Evolutionary conservation across 2,888 invertebrate genomes (phyloP), one percentile per base, ranked within the genome.

Genomic region (Cheiracanthium punctorium): DNA sequence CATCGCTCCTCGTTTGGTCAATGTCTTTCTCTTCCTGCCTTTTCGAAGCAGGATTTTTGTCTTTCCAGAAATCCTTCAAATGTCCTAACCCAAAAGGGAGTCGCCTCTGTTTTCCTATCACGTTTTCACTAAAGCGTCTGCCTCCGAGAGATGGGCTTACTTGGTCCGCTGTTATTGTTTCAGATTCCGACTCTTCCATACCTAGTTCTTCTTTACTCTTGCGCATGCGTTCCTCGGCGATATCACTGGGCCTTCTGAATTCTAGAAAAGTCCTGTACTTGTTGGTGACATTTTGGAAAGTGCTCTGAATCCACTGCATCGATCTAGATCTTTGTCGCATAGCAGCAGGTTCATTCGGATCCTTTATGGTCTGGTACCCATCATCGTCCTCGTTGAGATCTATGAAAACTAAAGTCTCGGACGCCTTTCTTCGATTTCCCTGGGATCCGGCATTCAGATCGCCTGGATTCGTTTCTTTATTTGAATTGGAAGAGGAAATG

Each of bases 261-360:
- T 84, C 84, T 48, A 84, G 20, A 29, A 82, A 37, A 33, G 24
- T 24, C 17, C 30, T 69, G 52, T 65, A 82, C 20, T 37, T 72
- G 29, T 72, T 43, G 28, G 71, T 72, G 7, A 84, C 69, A 41
- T 67, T 79, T n/a, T 84, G 77, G 0, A 79, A 32, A 30, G 79
- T 29, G 20, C 74, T 84, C n/a, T 84, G 79, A 20, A 84, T 69
- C 84, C 84, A 84, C 30, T 84, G 84, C 4, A 79, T 29, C 4
- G 84, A 84, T 0, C 73, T 65, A 5, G 84, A 79, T 8, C 84
- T 48, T 17, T 65, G 69, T 2, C 77, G 24, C 28, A 29, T 17
- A 24, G 5, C 37, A 24, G 20, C 4, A 1, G 24, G 71, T 0
- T 4, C 7, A 17, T 8, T 10, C 10, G 17, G 8, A 70, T 37